phyloP scores from a whole-genome alignment of 2,113 vertebrate genomes.

The Furnarius figulus region DNA sequence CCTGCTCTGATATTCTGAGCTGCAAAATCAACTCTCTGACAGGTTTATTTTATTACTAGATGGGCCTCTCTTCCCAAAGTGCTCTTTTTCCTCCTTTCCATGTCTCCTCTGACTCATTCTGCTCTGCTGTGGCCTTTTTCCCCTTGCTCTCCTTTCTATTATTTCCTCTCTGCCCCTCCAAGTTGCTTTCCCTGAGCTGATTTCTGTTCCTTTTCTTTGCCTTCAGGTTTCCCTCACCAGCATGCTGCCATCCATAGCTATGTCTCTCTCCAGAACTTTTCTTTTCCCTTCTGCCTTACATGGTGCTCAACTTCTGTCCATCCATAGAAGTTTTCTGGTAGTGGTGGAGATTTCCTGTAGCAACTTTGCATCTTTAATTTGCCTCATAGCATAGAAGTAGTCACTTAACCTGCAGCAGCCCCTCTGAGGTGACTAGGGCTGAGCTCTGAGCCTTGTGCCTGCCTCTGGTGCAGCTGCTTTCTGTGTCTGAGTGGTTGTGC shows the following conservation, averaged over 20 bases:
- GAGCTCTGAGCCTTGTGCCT: background rate
- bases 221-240: background rate
- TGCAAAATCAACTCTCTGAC: background rate
- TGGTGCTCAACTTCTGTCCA: background rate
- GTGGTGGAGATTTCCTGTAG: background rate
- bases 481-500: background rate
- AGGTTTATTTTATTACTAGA: background rate
- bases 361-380: background rate
- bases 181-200: background rate
- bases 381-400: accelerated
- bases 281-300: background rate
- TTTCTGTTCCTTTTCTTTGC: background rate
- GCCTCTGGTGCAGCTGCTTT: background rate
- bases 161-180: background rate
- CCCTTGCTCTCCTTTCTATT: background rate
- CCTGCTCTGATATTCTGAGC: background rate
- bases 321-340: background rate
- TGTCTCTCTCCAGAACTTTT: background rate
- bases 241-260: background rate
- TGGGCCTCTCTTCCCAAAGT: background rate
- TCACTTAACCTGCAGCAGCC: background rate
- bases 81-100: background rate
- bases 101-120: background rate
- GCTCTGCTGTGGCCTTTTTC: background rate
- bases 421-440: background rate